These are phyloP conservation scores for Motacilla alba DNA, from an alignment of 2,113 vertebrate genomes.

Conservation along the genomic window DNA sequence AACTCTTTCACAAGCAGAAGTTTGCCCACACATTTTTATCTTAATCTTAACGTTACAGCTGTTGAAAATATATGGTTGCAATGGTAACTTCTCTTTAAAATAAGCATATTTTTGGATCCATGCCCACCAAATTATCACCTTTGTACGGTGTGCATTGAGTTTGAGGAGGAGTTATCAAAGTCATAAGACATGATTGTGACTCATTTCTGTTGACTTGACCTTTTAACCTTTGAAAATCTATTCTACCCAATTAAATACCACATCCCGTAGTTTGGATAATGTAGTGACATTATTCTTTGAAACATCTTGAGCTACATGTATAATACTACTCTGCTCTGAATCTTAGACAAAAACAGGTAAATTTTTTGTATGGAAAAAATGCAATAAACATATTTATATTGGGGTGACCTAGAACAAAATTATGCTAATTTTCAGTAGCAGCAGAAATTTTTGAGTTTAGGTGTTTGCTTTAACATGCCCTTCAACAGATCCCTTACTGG, in stretches of 20 bases:
- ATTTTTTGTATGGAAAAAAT: background rate
- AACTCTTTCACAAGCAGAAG: background rate
- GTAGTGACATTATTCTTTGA: background rate
- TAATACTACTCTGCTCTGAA: background rate
- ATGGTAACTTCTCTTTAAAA: background rate
- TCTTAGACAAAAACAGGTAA: background rate
- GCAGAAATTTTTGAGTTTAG: background rate
- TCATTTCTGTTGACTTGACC: background rate
- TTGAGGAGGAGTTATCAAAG: background rate
- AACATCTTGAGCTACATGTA: background rate
- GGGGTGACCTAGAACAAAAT: background rate
- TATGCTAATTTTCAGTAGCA: background rate
- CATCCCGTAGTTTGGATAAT: background rate
- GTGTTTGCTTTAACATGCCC: background rate
- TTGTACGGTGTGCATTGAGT: background rate
- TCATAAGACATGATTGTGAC: background rate
- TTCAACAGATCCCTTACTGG: background rate
- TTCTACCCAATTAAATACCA: background rate
- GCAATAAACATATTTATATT: background rate
- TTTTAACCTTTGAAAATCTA: constrained; percentile 26
- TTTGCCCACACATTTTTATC: background rate
- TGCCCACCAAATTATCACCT: background rate
- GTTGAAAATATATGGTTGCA: background rate
- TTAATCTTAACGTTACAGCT: background rate
- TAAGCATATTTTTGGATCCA: background rate